These are phyloP conservation scores for Eurosta solidaginis DNA, from an alignment of 1,140 invertebrate genomes.

Conservation along the genomic window DNA sequence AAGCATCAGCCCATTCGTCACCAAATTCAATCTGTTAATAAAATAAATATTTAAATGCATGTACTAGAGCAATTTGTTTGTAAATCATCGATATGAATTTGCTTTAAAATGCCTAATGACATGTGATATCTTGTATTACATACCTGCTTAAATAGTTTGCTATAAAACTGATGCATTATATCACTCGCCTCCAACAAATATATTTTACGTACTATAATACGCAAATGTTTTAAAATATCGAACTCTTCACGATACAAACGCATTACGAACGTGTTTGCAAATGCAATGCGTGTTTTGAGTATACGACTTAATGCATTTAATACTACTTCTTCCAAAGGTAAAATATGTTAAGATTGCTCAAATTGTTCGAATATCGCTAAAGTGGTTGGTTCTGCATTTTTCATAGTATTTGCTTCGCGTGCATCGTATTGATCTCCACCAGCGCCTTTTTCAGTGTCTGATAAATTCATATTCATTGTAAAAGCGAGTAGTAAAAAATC, in stretches of 20 bases:
- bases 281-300: constrained; percentile 38
- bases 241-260: constrained; percentile 44
- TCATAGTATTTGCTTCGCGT: background rate
- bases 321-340: constrained; percentile 12
- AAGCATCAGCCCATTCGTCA: constrained; percentile 41
- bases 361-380: constrained; percentile 27
- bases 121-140: too few species aligned
- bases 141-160: constrained; percentile 43
- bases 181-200: constrained; percentile 50
- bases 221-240: constrained; percentile 40
- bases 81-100: too few species aligned
- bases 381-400: constrained; percentile 1
- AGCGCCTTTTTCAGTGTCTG: background rate
- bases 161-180: constrained; percentile 47
- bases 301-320: constrained; percentile 34
- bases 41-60: too few species aligned
- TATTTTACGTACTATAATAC: constrained; percentile 48
- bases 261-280: constrained; percentile 48
- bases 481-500: constrained; percentile 36
- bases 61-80: too few species aligned
- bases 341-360: background rate
- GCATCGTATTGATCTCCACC: constrained; percentile 12
- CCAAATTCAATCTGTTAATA: constrained; percentile 44
- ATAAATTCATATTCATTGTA: constrained; percentile 27
- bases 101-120: too few species aligned